Evolutionary conservation across 2,113 vertebrate genomes (phyloP).

Genomic region (Hemibagrus wyckioides): DNA sequence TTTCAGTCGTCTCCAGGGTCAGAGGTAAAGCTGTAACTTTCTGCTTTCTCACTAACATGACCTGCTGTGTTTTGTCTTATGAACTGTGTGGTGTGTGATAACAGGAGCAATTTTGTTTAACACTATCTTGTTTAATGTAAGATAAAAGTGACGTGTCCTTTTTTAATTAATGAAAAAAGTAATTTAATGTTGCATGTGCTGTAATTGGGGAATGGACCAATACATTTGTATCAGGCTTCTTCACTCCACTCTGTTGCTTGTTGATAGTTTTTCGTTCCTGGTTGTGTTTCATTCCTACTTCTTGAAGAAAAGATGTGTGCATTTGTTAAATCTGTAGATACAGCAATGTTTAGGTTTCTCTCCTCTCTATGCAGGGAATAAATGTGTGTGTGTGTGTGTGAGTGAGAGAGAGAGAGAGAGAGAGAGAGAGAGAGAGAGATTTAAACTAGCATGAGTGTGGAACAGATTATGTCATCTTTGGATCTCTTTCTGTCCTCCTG

Average conservation of each 20-base stretch:
- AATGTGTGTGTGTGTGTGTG: conserved; percentile 12
- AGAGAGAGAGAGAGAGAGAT: neutral
- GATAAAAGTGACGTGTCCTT: neutral
- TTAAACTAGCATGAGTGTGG: conserved; percentile 9
- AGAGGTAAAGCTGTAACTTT: neutral
- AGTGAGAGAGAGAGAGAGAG: neutral
- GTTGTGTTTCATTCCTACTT: neutral
- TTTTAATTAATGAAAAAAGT: neutral
- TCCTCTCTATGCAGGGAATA: neutral
- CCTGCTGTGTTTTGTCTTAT: neutral
- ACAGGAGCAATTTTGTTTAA: neutral
- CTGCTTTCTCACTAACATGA: neutral
- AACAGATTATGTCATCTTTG: conserved; percentile 59
- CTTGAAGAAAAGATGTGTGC: neutral
- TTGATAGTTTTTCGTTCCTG: no score
- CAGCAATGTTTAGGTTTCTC: neutral
- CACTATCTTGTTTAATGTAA: no score
- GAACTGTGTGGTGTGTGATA: neutral
- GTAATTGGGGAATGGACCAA: neutral
- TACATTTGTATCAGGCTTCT: neutral
- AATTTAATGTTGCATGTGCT: neutral
- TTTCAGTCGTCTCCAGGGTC: neutral
- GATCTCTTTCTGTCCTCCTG: conserved; percentile 38
- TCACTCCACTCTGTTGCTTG: neutral
- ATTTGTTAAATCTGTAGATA: neutral